Evolutionary conservation across 2,888 invertebrate species (phyloP), one percentile per base, ranked within the genome.

Genomic region (Drosophila helvetica): DNA sequence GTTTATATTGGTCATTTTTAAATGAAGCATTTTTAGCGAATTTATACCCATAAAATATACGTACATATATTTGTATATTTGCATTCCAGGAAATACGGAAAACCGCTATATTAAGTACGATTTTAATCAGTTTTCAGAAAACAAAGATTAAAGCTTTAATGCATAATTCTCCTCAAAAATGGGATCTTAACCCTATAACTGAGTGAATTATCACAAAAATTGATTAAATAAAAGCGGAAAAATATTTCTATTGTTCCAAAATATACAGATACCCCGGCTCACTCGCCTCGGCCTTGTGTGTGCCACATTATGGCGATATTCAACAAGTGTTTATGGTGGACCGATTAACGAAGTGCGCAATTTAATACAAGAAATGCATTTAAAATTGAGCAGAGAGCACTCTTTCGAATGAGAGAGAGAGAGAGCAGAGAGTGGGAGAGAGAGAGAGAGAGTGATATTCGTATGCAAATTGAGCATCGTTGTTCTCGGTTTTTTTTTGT

Each of bases 391-490:
- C 48, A n/a, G 19, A 38, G 17, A n/a, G 18, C 15, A n/a, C 50
- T 38, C 30, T 43, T 42, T 33, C 55, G 42, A 48, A 47, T 8
- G 47, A 47, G 38, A 47, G 47, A 30, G 42, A 10, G 25, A n/a
- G 7, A 17, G 43, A 18, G 43, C 22, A 10, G 30, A 15, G 18
- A 27, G 52, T 15, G 46, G n/a, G 42, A 10, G 25, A n/a, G 7
- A 17, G 43, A 18, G 43, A 33, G 30, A 10, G 30, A 15, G 18
- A 27, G 52, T 15, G 46, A 52, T 53, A 66, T 38, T 38, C n/a
- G 38, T 6, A 38, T 65, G 66, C 65, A 65, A 65, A 53, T 64
- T 67, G 67, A 53, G 63, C 70, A 38, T 38, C 38, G 38, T n/a
- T 38, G 38, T n/a, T n/a, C 38, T 7, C 38, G 7, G n/a, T 48